These are phyloP conservation scores for Dinoponera quadriceps DNA, from an alignment of 1,140 invertebrate genomes.

Conservation along the genomic window DNA sequence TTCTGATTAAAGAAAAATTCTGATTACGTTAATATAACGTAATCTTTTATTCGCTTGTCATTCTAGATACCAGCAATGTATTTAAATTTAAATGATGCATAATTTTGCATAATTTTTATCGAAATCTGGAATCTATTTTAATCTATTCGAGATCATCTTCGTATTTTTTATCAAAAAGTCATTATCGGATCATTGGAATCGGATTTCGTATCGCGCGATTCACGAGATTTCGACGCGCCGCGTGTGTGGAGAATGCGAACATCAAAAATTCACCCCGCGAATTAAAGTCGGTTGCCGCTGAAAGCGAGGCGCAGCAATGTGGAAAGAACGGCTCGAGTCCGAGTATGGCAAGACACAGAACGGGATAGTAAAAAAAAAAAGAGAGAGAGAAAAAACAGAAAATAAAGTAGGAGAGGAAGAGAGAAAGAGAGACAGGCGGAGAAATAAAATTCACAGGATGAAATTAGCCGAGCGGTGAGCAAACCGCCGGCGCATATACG, in stretches of 20 bases:
- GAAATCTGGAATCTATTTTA: not conserved
- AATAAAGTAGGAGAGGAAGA: not conserved
- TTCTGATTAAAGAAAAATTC: not conserved
- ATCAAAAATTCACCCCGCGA: slow-evolving; percentile 29
- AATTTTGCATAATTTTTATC: slow-evolving; percentile 7
- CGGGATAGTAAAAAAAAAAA: not conserved
- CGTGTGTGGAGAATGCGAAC: not conserved
- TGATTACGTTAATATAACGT: too few species aligned
- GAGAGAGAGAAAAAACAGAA: not conserved
- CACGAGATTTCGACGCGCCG: not conserved
- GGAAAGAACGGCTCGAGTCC: not conserved
- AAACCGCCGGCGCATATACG: slow-evolving; percentile 18
- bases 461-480: slow-evolving; percentile 39
- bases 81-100: slow-evolving; percentile 8
- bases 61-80: not conserved
- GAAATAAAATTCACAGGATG: slow-evolving; percentile 9
- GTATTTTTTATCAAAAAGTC: not conserved
- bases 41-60: not conserved
- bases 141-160: not conserved
- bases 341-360: not conserved
- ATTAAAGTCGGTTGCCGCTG: not conserved
- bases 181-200: not conserved
- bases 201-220: slow-evolving; percentile 8
- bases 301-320: slow-evolving; percentile 8
- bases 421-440: too few species aligned